These are phyloP conservation scores for Anadara kagoshimensis DNA, from an alignment of 1,140 invertebrate species.

Conservation along the genomic window DNA sequence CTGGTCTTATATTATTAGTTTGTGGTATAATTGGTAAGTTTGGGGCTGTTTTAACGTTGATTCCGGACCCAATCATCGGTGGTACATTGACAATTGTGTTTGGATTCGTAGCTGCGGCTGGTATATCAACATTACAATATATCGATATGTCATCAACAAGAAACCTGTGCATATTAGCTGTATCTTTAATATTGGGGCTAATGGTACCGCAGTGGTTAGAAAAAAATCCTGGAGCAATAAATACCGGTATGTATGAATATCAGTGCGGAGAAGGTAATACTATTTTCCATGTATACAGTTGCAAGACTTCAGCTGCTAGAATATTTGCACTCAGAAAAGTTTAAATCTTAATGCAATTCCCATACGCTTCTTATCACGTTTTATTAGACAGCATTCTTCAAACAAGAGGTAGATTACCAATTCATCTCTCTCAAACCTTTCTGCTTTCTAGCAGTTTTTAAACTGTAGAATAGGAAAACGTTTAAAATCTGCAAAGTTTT, in stretches of 20 bases:
- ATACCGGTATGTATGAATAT: constrained; percentile 77
- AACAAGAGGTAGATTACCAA: no score
- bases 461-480: no score
- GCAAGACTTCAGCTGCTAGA: no score
- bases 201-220: constrained; percentile 82
- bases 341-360: no score
- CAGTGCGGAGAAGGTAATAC: no score
- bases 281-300: no score
- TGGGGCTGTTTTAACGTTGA: constrained; percentile 88
- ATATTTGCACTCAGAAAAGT: not conserved
- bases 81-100: constrained; percentile 89
- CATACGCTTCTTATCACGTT: no score
- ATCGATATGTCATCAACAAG: constrained; percentile 86
- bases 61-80: constrained; percentile 76
- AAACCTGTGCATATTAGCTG: constrained; percentile 89
- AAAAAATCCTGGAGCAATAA: constrained; percentile 79
- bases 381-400: no score
- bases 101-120: constrained; percentile 74
- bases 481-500: no score
- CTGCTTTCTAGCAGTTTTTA: no score
- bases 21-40: constrained; percentile 81
- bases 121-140: constrained; percentile 86
- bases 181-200: constrained; percentile 89
- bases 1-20: constrained; percentile 83
- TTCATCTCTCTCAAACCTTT: no score